Percentiles rank a stretch among this genome's conserved stretches.
These are phyloP conservation scores for Hydrochoerus hydrochaeris DNA, from an alignment of 2,113 vertebrate genomes.

Conservation along the genomic window DNA sequence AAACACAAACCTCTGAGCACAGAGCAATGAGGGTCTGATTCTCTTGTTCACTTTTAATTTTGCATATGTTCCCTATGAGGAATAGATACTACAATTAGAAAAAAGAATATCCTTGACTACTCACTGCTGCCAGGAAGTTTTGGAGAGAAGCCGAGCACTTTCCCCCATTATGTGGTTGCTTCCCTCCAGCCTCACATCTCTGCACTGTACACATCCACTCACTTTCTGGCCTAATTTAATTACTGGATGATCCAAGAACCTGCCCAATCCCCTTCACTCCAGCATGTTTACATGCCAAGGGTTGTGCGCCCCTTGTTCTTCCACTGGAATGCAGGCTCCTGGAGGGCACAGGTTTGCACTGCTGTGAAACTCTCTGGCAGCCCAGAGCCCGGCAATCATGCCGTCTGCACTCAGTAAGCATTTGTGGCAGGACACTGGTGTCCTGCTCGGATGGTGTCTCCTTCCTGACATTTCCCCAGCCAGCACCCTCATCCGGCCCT, in stretches of 20 bases:
- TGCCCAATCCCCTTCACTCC: neutral
- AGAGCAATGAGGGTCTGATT: neutral
- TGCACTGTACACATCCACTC: rapidly evolving
- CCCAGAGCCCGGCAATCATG: neutral
- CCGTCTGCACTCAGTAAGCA: no score
- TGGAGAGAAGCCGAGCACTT: neutral
- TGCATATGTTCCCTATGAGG: neutral
- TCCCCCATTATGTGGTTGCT: neutral
- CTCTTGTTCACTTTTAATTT: neutral
- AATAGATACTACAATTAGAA: neutral
- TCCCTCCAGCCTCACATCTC: neutral
- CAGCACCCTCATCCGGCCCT: neutral
- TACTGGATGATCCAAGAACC: neutral
- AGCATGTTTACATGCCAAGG: no score
- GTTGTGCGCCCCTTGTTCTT: neutral
- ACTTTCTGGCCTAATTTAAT: neutral
- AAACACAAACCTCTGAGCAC: neutral
- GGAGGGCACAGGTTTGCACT: neutral
- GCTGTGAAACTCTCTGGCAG: neutral
- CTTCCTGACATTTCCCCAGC: neutral
- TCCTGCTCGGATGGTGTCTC: neutral
- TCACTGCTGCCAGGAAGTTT: neutral
- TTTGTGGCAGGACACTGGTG: neutral
- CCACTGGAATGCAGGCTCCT: neutral
- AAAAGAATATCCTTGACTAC: neutral